phyloP scores from a whole-genome alignment of 2,888 invertebrate species.

The Lydus trimaculatus region DNA sequence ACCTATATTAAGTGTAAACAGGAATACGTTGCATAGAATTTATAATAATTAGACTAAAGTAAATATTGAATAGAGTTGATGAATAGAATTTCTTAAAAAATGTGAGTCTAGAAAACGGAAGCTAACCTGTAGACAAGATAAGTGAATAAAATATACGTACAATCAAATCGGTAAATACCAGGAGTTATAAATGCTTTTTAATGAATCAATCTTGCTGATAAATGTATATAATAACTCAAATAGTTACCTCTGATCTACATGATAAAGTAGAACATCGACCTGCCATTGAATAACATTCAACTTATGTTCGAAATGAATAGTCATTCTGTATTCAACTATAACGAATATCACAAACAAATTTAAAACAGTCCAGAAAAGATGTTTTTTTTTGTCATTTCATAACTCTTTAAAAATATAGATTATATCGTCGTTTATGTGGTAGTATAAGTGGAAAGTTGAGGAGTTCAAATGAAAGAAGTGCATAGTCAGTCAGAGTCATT shows the following conservation, averaged over 20 bases:
- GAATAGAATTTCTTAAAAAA: conserved; percentile 18
- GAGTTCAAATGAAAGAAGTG: conserved; percentile 27
- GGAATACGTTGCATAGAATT: conserved; percentile 6
- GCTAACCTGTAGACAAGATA: conserved; percentile 14
- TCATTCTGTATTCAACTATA: conserved; percentile 17
- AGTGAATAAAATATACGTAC: no score
- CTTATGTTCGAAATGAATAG: conserved; percentile 18
- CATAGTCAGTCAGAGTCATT: conserved; percentile 29
- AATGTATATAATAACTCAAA: conserved; percentile 33
- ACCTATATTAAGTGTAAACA: not conserved
- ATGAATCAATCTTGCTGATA: conserved; percentile 35
- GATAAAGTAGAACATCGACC: conserved; percentile 26
- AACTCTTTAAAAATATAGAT: not conserved
- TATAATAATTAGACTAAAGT: conserved; percentile 23
- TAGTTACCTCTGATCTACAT: conserved; percentile 23
- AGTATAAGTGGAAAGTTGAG: conserved; percentile 17
- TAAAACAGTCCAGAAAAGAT: conserved; percentile 9
- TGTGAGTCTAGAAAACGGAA: conserved; percentile 21
- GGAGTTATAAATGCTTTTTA: conserved; percentile 32
- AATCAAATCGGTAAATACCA: conserved; percentile 25
- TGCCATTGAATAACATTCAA: conserved; percentile 18
- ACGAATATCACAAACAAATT: conserved; percentile 17
- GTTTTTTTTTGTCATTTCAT: conserved; percentile 11
- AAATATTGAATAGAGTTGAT: conserved; percentile 21
- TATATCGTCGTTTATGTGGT: conserved; percentile 7